Evolutionary conservation across 2,113 vertebrate species (phyloP), one percentile per base, ranked within the genome.

Genomic region (Dendrocopos noguchii): DNA sequence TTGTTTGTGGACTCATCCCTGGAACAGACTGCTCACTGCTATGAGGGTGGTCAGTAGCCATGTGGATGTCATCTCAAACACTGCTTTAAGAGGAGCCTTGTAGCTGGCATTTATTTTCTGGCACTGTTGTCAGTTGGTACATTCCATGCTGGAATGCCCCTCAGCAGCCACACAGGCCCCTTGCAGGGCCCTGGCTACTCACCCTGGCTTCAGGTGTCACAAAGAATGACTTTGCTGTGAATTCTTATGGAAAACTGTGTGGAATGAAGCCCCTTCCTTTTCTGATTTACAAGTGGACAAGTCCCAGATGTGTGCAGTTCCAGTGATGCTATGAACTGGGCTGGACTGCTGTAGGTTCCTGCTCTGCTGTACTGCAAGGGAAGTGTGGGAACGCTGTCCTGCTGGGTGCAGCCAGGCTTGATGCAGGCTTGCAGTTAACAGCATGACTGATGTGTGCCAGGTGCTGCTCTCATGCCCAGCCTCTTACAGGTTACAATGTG

Each of bases 141-240:
- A 2, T 39, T 25, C 3, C 2, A 2, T 10, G 12, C 28, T 12
- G 34, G 11, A 25, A 6, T n/a, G 5, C 6, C 7, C 12, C 9
- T 65, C 28, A 2, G 44, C 16, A 81, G 21, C 1, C 4, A 7
- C 15, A 3, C 0, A 0, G 12, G 33, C 28, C 17, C 15, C 57
- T 39, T n/a, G 31, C 24, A 31, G 60, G 15, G n/a, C 60, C 13
- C 46, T 29, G 28, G 0, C 0, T 46, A 64, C 19, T 56, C 56
- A 16, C 6, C 4, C 18, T 73, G 42, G 63, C 19, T 33, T 83
- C 42, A 67, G 72, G 31, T 39, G 5, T 16, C 34, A 29, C 39
- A 57, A 67, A 16, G 7, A 7, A 25, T 6, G 3, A 9, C 12
- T 70, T 70, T 4, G 1, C 11, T 2, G 1, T 27, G 3, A 65